Evolutionary conservation across 2,888 invertebrate genomes (phyloP).

Genomic region (Geophilus truncorum): DNA sequence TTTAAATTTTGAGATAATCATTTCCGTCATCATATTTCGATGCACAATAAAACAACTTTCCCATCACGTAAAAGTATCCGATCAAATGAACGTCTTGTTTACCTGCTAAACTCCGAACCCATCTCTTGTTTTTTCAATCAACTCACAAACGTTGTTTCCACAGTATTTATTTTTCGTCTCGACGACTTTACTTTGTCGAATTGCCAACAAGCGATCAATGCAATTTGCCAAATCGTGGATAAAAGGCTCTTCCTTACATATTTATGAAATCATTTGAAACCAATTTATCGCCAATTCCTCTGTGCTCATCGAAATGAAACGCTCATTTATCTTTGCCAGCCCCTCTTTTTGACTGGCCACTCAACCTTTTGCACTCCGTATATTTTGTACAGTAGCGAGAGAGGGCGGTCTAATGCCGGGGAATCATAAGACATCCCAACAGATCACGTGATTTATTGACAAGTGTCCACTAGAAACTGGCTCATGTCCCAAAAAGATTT

Average conservation of each 20-base stretch:
- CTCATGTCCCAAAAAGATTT: neutral
- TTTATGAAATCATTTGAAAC: neutral
- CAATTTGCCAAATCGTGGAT: neutral
- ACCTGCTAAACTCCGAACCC: too few species aligned
- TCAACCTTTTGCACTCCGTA: neutral
- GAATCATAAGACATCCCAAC: neutral
- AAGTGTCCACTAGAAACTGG: neutral
- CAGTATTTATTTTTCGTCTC: neutral
- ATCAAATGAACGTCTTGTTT: too few species aligned
- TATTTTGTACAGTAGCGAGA: neutral
- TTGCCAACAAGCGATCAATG: neutral
- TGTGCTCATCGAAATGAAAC: neutral
- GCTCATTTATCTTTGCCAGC: neutral
- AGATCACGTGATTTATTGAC: neutral
- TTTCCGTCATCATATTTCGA: too few species aligned
- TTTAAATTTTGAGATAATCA: too few species aligned
- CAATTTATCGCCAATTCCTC: neutral
- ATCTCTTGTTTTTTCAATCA: too few species aligned
- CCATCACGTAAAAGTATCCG: too few species aligned
- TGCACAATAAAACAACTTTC: too few species aligned
- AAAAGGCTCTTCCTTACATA: neutral
- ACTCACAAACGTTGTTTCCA: too few species aligned
- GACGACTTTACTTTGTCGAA: neutral
- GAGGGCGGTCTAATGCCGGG: neutral
- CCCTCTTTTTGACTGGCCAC: neutral